These are phyloP conservation scores for Neopelma chrysocephalum DNA, from an alignment of 2,797 vertebrate genomes.

Conservation along the genomic window DNA sequence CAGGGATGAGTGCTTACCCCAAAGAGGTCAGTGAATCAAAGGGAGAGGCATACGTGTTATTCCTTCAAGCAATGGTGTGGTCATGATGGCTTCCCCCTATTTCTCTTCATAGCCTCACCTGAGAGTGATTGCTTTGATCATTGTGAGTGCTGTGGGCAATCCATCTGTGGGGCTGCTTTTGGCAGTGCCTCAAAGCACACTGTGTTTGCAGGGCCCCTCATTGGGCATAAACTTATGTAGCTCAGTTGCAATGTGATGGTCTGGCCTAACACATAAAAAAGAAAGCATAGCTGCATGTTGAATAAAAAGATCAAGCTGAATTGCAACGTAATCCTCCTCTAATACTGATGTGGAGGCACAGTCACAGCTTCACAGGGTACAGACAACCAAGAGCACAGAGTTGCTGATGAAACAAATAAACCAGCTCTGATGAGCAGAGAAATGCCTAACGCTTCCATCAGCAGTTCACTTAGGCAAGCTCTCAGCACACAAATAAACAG, in stretches of 20 bases:
- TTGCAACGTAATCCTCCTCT: conserved; percentile 11
- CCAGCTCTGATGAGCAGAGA: conserved; percentile 23
- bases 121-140: background rate
- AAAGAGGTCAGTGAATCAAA: background rate
- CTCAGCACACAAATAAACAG: background rate
- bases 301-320: conserved; percentile 38
- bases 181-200: background rate
- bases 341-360: background rate
- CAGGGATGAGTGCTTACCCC: background rate
- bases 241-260: background rate
- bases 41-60: accelerated
- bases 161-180: background rate
- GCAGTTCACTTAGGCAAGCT: conserved; percentile 34
- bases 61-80: background rate
- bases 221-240: background rate
- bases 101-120: background rate
- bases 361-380: background rate
- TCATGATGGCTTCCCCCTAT: background rate
- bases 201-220: background rate
- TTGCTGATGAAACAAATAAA: conserved; percentile 54
- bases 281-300: background rate
- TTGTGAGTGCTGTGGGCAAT: background rate
- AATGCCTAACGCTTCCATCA: conserved; percentile 36
- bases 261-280: background rate
- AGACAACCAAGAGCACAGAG: conserved; percentile 12